Evolutionary conservation across 53 echinoderm and acorn worm genomes (phyloP).

Genomic region (Stichopus horrens): DNA sequence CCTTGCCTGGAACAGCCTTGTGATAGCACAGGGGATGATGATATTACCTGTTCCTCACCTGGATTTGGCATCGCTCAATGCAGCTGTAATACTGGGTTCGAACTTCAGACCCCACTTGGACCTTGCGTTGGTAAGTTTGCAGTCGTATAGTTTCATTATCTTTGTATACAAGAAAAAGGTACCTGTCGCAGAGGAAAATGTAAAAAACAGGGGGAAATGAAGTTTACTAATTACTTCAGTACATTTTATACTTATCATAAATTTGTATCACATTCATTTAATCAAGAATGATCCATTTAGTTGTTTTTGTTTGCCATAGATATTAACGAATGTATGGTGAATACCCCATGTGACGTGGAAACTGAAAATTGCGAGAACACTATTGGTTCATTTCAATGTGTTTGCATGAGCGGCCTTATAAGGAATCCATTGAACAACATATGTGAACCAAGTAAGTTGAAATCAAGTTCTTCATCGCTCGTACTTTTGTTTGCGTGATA

Average conservation of each 20-base stretch:
- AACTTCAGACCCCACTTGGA: not conserved
- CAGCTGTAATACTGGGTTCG: not conserved
- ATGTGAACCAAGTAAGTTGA: not conserved
- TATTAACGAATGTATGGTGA: not conserved
- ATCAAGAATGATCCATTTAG: no score
- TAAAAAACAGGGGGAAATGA: no score
- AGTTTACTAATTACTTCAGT: no score
- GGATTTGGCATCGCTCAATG: not conserved
- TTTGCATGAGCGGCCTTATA: not conserved
- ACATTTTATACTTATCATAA: no score
- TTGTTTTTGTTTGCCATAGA: not conserved
- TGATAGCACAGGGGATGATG: not conserved
- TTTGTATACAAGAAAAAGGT: no score
- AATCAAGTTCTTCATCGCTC: not conserved
- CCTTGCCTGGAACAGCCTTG: not conserved
- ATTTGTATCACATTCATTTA: no score
- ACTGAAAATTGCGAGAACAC: constrained; percentile 9
- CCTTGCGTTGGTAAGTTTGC: constrained; percentile 16
- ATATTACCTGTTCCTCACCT: not conserved
- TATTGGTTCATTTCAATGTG: not conserved
- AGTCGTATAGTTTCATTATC: no score
- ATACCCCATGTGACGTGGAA: not conserved
- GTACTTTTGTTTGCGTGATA: no score
- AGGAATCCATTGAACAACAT: not conserved
- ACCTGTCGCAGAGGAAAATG: no score